phyloP scores from a whole-genome alignment of 2,888 invertebrate genomes.

The Erannis defoliaria region DNA sequence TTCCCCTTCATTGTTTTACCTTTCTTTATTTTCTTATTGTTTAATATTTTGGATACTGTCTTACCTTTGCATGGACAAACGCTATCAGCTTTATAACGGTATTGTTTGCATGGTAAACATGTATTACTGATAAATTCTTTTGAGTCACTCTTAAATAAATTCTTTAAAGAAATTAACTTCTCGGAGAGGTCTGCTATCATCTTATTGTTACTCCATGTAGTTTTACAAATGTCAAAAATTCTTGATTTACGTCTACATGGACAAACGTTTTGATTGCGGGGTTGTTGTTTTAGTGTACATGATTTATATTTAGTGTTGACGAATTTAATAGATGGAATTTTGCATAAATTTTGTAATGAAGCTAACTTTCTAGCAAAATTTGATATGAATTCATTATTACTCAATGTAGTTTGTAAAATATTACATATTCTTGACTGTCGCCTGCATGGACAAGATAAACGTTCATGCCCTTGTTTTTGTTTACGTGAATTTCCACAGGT shows the following conservation, averaged over 20 bases:
- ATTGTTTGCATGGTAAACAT: not conserved
- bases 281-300: not conserved
- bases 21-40: not conserved
- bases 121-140: not conserved
- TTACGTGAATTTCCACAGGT: not conserved
- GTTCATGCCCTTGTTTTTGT: not conserved
- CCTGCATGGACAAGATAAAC: too few relatives aligned
- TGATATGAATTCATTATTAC: not conserved
- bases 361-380: not conserved
- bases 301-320: not conserved
- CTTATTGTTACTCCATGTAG: too few relatives aligned
- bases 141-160: not conserved
- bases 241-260: not conserved
- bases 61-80: not conserved
- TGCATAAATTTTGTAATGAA: not conserved
- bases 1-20: not conserved
- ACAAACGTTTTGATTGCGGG: not conserved
- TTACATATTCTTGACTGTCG: not conserved
- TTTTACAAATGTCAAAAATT: not conserved
- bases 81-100: not conserved
- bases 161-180: not conserved
- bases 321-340: not conserved
- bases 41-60: not conserved
- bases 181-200: not conserved
- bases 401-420: not conserved